Conservation (phyloP, 2,888 invertebrate species). For the Drosophila lutescens region DNA sequence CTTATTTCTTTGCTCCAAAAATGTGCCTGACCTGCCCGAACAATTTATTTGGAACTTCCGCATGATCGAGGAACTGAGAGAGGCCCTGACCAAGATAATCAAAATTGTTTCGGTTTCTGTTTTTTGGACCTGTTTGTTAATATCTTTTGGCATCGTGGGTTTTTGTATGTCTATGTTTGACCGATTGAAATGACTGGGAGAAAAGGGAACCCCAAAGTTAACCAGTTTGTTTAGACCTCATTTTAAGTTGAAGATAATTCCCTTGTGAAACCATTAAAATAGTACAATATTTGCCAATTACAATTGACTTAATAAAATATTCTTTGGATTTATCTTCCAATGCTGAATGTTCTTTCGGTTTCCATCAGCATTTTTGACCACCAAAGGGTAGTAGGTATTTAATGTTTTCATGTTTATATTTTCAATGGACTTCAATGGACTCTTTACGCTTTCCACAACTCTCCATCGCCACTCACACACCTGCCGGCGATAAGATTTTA, state of each 20-base stretch:
- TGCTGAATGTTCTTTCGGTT: neutral
- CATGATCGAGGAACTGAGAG: slow-evolving; percentile 1
- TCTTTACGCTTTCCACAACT: slow-evolving; percentile 38
- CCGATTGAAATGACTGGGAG: neutral
- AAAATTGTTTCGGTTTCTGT: neutral
- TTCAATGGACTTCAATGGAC: neutral
- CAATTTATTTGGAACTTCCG: slow-evolving; percentile 18
- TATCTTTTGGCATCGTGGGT: neutral
- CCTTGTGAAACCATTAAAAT: too few relatives aligned
- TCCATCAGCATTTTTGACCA: neutral
- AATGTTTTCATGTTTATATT: slow-evolving; percentile 36
- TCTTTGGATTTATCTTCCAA: neutral
- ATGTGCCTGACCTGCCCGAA: slow-evolving; percentile 22
- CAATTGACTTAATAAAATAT: too few relatives aligned
- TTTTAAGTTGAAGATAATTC: neutral
- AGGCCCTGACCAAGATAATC: slow-evolving; percentile 23
- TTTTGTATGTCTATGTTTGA: slow-evolving; percentile 14
- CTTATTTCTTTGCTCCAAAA: neutral
- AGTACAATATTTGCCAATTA: too few relatives aligned
- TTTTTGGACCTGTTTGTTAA: slow-evolving; percentile 14
- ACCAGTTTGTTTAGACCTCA: neutral
- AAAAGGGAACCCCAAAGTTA: neutral
- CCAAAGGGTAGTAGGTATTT: too few relatives aligned
- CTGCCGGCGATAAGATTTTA: slow-evolving; percentile 28
- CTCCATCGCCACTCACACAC: neutral